These are phyloP conservation scores for Hemibagrus wyckioides DNA, from an alignment of 2,113 vertebrate species.

Conservation along the genomic window DNA sequence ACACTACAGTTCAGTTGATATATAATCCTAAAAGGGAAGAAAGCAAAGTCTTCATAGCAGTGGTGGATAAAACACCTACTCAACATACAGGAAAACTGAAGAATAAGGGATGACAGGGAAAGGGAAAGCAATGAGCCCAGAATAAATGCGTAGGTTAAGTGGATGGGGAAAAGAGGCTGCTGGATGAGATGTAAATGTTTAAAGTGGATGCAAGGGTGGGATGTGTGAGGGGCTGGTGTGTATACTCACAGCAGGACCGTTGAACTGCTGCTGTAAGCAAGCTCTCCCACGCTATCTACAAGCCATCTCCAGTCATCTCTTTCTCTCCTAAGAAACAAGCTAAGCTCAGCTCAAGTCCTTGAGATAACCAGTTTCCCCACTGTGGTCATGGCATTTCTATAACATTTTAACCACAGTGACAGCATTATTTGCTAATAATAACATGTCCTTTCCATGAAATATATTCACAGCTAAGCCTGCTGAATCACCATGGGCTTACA, in stretches of 20 bases:
- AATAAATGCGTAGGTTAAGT: constrained; percentile 38
- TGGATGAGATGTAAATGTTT: constrained; percentile 47
- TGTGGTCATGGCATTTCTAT: constrained; percentile 61
- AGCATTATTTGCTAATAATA: constrained; percentile 67
- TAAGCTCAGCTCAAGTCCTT: constrained; percentile 13
- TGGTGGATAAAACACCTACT: constrained; percentile 10
- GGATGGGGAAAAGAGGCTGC: constrained; percentile 23
- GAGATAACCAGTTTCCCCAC: constrained; percentile 54
- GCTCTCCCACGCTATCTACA: constrained; percentile 41
- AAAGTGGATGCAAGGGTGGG: constrained; percentile 38
- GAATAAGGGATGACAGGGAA: constrained; percentile 20
- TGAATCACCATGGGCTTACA: constrained; percentile 63
- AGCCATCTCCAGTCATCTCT: constrained; percentile 56
- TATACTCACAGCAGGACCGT: constrained; percentile 33
- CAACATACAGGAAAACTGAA: constrained; percentile 1
- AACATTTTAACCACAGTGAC: constrained; percentile 62
- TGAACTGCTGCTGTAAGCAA: constrained; percentile 52
- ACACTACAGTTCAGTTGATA: constrained; percentile 9
- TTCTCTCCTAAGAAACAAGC: constrained; percentile 29
- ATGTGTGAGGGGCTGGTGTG: constrained; percentile 2
- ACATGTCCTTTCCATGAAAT: constrained; percentile 71
- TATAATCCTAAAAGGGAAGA: constrained; percentile 7
- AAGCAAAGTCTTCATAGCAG: background rate
- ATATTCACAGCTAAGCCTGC: constrained; percentile 66
- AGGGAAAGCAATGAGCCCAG: constrained; percentile 19